Conservation (phyloP, 2,797 vertebrate species). For the Lithobates pipiens region DNA sequence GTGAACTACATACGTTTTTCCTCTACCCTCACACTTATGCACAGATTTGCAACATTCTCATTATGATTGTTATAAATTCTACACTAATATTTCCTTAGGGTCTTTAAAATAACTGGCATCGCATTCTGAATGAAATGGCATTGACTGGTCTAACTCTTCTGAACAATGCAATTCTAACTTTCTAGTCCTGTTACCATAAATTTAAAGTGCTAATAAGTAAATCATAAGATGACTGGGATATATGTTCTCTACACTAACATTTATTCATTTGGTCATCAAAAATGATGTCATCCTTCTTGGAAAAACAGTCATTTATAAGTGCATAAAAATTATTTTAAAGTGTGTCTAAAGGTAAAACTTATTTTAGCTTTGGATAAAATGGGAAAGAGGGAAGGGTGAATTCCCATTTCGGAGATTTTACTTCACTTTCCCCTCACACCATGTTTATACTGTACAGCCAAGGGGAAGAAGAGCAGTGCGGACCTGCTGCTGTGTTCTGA, state of each 20-base stretch:
- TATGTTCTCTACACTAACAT: constrained; percentile 9
- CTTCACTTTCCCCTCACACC: no score
- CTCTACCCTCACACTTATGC: background rate
- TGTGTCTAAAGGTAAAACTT: no score
- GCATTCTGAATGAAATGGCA: constrained; percentile 40
- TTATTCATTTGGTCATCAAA: background rate
- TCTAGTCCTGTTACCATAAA: constrained; percentile 19
- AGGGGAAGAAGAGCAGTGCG: no score
- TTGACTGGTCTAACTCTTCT: constrained; percentile 29
- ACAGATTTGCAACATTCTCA: constrained; percentile 52
- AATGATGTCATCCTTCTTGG: background rate
- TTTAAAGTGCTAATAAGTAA: constrained; percentile 11
- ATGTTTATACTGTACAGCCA: no score
- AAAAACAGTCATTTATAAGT: no score
- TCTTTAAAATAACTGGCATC: constrained; percentile 39
- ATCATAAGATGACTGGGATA: background rate
- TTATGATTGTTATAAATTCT: constrained; percentile 40
- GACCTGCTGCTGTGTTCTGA: no score
- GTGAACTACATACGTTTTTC: constrained; percentile 4
- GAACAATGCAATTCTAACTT: constrained; percentile 11
- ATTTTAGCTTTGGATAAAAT: no score
- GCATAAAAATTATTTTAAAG: no score
- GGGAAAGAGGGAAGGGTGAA: no score
- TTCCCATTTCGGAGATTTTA: no score
- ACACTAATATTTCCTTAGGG: constrained; percentile 25